Percentiles rank a stretch among this genome's conserved stretches.
Conservation (phyloP, 2,797 vertebrate genomes). For the Hippocampus kuda region DNA sequence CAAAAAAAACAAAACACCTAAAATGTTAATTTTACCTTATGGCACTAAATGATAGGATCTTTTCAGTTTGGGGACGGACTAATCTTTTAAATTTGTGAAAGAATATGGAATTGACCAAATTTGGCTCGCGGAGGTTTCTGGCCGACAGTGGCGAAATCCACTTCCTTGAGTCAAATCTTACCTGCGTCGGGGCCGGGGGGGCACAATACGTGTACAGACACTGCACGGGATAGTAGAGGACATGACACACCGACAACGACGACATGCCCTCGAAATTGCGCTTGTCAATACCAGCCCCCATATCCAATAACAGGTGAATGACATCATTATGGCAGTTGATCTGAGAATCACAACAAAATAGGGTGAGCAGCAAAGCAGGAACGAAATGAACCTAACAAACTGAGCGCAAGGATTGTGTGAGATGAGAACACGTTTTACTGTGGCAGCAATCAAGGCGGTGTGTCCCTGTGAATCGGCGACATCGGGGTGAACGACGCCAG, state of each 20-base stretch:
- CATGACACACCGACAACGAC: constrained; percentile 67
- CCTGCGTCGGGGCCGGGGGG: constrained; percentile 20
- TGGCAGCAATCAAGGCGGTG: constrained; percentile 72
- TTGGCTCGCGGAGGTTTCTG: neutral
- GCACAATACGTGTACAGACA: constrained; percentile 53
- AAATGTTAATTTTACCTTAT: too few relatives aligned
- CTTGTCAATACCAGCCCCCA: constrained; percentile 76
- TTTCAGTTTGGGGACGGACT: too few relatives aligned
- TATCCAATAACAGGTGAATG: constrained; percentile 74
- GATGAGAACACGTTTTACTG: constrained; percentile 53
- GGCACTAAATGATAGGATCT: too few relatives aligned
- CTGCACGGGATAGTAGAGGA: constrained; percentile 70
- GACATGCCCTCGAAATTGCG: constrained; percentile 72
- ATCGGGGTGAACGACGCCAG: constrained; percentile 61
- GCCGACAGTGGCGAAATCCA: neutral
- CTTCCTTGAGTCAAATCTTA: constrained; percentile 15
- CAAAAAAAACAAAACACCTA: neutral
- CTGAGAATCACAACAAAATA: constrained; percentile 43
- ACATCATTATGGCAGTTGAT: constrained; percentile 64
- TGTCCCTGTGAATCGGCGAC: constrained; percentile 70
- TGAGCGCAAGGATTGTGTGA: neutral
- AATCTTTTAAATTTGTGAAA: neutral
- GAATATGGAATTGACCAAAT: neutral
- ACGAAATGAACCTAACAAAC: too few relatives aligned
- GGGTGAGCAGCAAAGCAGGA: neutral